phyloP scores from a whole-genome alignment of 2,888 invertebrate genomes.

The Pandemis heparana region DNA sequence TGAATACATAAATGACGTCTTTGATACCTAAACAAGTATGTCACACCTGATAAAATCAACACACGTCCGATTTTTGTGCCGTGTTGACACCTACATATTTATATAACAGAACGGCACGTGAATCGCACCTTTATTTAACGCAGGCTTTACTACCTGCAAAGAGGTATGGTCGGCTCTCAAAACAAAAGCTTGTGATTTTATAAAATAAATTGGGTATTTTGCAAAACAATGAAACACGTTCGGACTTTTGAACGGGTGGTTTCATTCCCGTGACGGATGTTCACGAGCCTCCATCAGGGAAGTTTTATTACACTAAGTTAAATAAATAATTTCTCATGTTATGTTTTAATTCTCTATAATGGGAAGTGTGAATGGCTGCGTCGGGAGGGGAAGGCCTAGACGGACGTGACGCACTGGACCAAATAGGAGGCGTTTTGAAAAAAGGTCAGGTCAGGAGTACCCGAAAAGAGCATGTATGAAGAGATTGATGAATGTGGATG shows the following conservation, averaged over 20 bases:
- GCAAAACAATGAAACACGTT: constrained; percentile 53
- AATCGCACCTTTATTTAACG: constrained; percentile 54
- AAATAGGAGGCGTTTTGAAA: no score
- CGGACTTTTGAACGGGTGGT: constrained; percentile 41
- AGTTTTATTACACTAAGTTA: constrained; percentile 9
- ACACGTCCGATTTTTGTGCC: constrained; percentile 28
- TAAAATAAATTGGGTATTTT: constrained; percentile 54
- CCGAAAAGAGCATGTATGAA: no score
- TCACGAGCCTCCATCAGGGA: neutral
- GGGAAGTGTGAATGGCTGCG: no score
- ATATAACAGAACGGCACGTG: constrained; percentile 52
- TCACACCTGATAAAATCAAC: constrained; percentile 17
- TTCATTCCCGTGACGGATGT: constrained; percentile 25
- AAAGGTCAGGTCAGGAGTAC: no score
- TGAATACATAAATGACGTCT: neutral
- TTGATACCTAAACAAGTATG: neutral
- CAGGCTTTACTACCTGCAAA: constrained; percentile 58
- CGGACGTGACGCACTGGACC: no score
- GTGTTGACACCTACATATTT: constrained; percentile 41
- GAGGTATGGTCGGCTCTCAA: constrained; percentile 46
- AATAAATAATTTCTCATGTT: neutral
- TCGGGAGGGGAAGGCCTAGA: no score
- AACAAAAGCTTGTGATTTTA: constrained; percentile 55
- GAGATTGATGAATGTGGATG: no score
- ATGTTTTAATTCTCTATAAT: no score